phyloP scores from a whole-genome alignment of 2,113 vertebrate genomes.

The Thalassoma bifasciatum region DNA sequence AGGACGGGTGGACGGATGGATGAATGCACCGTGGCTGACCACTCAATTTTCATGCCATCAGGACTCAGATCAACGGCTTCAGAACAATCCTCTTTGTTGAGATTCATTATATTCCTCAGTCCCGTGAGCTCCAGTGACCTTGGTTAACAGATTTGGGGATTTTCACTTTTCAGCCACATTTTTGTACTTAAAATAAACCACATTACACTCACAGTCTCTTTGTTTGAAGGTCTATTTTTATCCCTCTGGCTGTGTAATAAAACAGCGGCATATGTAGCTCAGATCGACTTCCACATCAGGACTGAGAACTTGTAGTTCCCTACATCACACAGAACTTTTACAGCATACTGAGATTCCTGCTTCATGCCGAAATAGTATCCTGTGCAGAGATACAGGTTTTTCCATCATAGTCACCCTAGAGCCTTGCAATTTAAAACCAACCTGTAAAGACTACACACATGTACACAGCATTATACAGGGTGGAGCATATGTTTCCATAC shows the following conservation, averaged over 20 bases:
- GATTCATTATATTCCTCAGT: not conserved
- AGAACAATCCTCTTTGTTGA: constrained; percentile 1
- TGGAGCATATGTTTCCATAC: too few relatives aligned
- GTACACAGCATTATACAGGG: too few relatives aligned
- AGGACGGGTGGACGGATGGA: constrained; percentile 2
- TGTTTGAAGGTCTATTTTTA: constrained; percentile 57
- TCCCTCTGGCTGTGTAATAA: constrained; percentile 57
- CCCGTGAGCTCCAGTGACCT: not conserved
- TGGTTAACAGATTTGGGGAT: constrained; percentile 9
- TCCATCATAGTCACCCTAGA: constrained; percentile 1
- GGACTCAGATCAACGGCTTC: constrained; percentile 1
- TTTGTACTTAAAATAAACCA: constrained; percentile 45
- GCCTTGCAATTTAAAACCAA: not conserved
- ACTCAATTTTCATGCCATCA: not conserved
- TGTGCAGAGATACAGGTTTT: not conserved
- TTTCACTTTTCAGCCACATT: constrained; percentile 35
- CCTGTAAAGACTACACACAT: too few relatives aligned
- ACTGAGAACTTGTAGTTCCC: constrained; percentile 42
- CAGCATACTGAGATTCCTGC: constrained; percentile 28
- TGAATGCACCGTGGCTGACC: not conserved
- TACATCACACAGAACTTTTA: constrained; percentile 9
- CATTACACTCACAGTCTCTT: constrained; percentile 56
- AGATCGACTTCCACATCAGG: constrained; percentile 56
- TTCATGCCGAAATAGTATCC: constrained; percentile 9
- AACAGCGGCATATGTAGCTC: constrained; percentile 49